Evolutionary conservation across 1,140 invertebrate species (phyloP), one percentile per base, ranked within the genome.

Genomic region (Capitella teleta): DNA sequence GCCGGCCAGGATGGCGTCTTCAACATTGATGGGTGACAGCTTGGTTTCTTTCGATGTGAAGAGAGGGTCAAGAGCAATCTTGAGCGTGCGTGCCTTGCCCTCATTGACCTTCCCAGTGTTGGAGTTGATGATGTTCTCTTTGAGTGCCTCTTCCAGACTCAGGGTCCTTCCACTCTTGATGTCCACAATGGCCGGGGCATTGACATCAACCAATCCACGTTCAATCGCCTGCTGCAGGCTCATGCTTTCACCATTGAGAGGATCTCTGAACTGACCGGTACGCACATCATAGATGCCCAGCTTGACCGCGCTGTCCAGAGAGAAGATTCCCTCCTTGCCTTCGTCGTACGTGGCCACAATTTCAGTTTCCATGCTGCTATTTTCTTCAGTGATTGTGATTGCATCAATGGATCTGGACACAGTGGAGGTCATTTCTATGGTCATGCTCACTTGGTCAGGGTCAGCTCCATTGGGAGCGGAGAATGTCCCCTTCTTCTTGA

Each of bases 1-100:
- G 49, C 85, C 82, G 70, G 84, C 81, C 32, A 85, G 81, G 40
- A 94, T 72, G 41, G 86, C 85, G 77, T 94, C 86, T 67, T 88
- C 83, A 28, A 95, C 46, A 53, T 72, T 72, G 43, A 67, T 23
- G 25, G 62, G 30, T 54, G 53, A 25, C 25, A 26, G 36, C 26
- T 36, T 2, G 28, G 38, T 24, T 46, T 43, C 21, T 50, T 49
- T 25, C 47, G 49, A 26, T 21, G 32, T 32, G 48, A 42, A 53
- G 19, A 34, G 36, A 4, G 50, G 51, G 32, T 49, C 54, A n/a
- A 52, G 26, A 28, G 28, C 41, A 6, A 56, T 25, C n/a, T 45
- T 36, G 12, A 24, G 24, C 19, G 14, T 28, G 12, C 21, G 19
- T 10, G 54, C 54, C 49, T 48, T 58, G 32, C 79, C 56, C 41